Conservation (phyloP, 2,888 invertebrate species). For the Scrobipalpa atriplicella region DNA sequence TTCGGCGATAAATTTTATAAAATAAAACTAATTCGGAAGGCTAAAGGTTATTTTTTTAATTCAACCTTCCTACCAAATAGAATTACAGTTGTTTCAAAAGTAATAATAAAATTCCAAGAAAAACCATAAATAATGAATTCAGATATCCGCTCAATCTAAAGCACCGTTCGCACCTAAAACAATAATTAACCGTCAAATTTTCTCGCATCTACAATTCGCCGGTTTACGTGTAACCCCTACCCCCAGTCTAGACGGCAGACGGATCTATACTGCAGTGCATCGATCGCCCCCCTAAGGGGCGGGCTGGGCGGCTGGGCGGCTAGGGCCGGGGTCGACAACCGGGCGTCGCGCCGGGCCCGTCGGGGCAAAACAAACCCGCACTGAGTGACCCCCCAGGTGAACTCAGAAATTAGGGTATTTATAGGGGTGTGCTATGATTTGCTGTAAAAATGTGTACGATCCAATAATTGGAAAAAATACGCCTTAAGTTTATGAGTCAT, state of each 20-base stretch:
- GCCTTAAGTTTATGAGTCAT: too few species aligned
- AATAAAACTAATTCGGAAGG: too few species aligned
- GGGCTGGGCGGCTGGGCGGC: background rate
- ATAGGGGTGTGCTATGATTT: background rate
- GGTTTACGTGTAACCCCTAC: constrained; percentile 45
- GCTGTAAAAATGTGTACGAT: background rate
- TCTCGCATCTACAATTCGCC: constrained; percentile 59
- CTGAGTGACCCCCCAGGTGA: constrained; percentile 65
- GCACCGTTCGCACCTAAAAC: constrained; percentile 48
- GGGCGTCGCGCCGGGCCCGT: constrained; percentile 54
- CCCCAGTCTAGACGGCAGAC: constrained; percentile 76
- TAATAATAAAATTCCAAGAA: background rate
- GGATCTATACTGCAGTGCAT: constrained; percentile 79
- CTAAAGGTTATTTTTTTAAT: too few species aligned
- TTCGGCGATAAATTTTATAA: too few species aligned
- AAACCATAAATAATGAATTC: background rate
- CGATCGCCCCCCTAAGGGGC: constrained; percentile 52
- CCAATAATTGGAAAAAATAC: too few species aligned
- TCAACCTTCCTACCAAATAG: too few species aligned
- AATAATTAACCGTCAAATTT: constrained; percentile 64
- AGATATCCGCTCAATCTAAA: background rate
- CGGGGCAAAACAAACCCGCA: constrained; percentile 62
- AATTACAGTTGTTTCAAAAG: too few species aligned
- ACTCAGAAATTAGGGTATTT: constrained; percentile 46
- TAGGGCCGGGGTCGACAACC: constrained; percentile 47